Conservation (phyloP, 2,797 vertebrate species). For the Muraenolepis orangiensis region DNA sequence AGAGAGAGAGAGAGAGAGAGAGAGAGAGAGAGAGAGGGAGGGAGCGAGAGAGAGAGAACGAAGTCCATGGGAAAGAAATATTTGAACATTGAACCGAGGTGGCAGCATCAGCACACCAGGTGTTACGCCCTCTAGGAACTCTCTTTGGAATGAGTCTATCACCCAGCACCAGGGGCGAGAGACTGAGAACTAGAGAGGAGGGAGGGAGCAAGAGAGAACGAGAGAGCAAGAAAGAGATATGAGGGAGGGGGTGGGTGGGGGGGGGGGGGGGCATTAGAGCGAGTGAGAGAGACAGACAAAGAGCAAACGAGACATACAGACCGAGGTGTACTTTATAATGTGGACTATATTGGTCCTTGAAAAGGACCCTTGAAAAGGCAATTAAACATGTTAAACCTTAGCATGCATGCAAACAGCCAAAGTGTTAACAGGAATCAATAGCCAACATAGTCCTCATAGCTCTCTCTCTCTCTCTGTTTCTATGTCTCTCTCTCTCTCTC, state of each 20-base stretch:
- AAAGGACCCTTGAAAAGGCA: too few relatives aligned
- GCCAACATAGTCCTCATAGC: not conserved
- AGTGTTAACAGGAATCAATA: not conserved
- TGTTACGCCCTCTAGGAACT: constrained; percentile 42
- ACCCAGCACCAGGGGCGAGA: constrained; percentile 30
- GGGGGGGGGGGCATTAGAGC: too few relatives aligned
- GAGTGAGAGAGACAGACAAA: not conserved
- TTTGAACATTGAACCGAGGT: constrained; percentile 39
- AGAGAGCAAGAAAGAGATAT: not conserved
- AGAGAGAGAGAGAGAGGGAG: not conserved
- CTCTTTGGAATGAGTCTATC: constrained; percentile 43
- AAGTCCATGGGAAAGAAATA: constrained; percentile 32
- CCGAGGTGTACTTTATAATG: constrained; percentile 14
- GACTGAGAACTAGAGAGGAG: constrained; percentile 12
- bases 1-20: constrained; percentile 16
- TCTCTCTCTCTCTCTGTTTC: too few relatives aligned
- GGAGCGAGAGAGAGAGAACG: constrained; percentile 1
- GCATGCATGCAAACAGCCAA: not conserved
- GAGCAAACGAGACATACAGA: not conserved
- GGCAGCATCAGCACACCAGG: constrained; percentile 44
- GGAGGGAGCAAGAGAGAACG: not conserved
- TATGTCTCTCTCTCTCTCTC: too few relatives aligned
- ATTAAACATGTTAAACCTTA: constrained; percentile 11
- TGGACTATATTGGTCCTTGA: too few relatives aligned
- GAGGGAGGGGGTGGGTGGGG: too few relatives aligned